Percentiles rank a stretch among this genome's conserved stretches.
These are phyloP conservation scores for Salvelinus fontinalis DNA, from an alignment of 2,113 vertebrate genomes.

Conservation along the genomic window DNA sequence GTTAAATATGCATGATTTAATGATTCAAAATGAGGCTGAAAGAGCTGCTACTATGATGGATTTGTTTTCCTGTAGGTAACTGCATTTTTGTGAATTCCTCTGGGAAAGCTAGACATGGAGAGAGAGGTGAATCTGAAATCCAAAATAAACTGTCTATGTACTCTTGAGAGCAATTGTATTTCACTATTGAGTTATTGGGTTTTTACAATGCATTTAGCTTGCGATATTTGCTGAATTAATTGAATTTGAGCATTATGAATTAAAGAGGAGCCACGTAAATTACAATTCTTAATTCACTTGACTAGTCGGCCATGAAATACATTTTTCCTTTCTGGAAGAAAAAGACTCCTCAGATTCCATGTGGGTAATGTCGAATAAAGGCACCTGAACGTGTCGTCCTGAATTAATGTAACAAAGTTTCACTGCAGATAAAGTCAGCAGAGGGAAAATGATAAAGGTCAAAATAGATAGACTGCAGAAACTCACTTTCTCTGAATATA, in stretches of 20 bases:
- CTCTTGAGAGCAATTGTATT: conserved; percentile 7
- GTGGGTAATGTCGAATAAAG: too few relatives aligned
- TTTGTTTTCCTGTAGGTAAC: conserved; percentile 29
- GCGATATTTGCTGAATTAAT: conserved; percentile 54
- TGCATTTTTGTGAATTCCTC: conserved; percentile 22
- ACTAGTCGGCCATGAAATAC: conserved; percentile 54
- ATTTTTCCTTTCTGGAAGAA: conserved; percentile 41
- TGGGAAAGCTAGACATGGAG: background rate
- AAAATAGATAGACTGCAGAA: background rate
- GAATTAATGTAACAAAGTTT: conserved; percentile 32
- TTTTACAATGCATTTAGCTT: conserved; percentile 37
- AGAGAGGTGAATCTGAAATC: conserved; percentile 33
- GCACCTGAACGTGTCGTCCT: conserved; percentile 32
- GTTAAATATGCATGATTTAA: conserved; percentile 34
- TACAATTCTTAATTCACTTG: conserved; percentile 55
- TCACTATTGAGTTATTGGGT: conserved; percentile 26
- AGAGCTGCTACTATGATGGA: conserved; percentile 30
- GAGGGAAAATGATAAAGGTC: conserved; percentile 4
- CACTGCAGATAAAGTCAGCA: conserved; percentile 43
- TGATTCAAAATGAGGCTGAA: conserved; percentile 44
- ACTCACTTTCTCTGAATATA: too few relatives aligned
- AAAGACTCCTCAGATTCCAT: too few relatives aligned
- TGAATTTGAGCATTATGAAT: conserved; percentile 59
- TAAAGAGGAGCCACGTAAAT: conserved; percentile 58
- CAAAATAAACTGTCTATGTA: background rate